phyloP scores from a whole-genome alignment of 2,797 vertebrate genomes.

The Ptychobarbus kaznakovi region DNA sequence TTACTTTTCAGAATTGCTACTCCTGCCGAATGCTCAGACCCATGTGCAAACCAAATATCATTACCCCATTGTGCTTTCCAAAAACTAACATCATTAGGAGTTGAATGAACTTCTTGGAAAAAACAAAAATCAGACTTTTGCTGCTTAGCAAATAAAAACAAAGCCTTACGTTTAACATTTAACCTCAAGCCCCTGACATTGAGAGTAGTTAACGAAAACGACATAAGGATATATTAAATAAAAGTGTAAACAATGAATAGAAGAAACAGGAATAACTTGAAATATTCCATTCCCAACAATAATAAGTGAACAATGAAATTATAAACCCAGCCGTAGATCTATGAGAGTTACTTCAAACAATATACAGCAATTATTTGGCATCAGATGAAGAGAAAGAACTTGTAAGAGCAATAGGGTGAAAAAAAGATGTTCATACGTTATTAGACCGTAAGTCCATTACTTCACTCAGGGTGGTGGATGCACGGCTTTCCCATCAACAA shows the following conservation, averaged over 20 bases:
- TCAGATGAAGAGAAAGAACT: neutral
- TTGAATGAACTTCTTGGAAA: neutral
- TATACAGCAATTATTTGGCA: too few relatives aligned
- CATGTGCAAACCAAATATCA: too few relatives aligned
- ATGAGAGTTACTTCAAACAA: too few relatives aligned
- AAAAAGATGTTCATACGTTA: neutral
- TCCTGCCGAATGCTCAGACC: too few relatives aligned
- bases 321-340: too few relatives aligned
- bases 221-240: neutral
- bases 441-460: neutral
- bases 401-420: neutral
- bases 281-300: too few relatives aligned
- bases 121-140: constrained; percentile 10
- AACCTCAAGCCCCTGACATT: neutral
- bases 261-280: too few relatives aligned
- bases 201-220: neutral
- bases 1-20: too few relatives aligned
- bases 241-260: too few relatives aligned
- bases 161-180: constrained; percentile 6
- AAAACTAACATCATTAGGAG: neutral
- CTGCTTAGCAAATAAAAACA: constrained; percentile 2
- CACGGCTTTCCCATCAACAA: neutral
- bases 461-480: neutral
- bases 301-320: too few relatives aligned
- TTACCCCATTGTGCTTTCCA: constrained; percentile 10